phyloP scores from a whole-genome alignment of 1,140 invertebrate genomes.

The Trigoniulus corallinus region DNA sequence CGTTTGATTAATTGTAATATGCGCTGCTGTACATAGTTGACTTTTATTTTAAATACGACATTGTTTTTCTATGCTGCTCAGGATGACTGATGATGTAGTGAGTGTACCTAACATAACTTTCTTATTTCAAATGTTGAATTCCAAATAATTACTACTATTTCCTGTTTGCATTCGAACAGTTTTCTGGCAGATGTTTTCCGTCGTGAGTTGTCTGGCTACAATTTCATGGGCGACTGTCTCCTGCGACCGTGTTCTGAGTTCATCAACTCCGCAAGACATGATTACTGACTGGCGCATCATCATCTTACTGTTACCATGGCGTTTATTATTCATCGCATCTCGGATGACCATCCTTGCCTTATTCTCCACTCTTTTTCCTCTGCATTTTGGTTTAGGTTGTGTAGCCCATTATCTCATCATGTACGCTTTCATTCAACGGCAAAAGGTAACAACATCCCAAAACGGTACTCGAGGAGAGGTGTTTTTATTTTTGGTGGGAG shows the following conservation, averaged over 20 bases:
- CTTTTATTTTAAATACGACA: no score
- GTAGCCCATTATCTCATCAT: background rate
- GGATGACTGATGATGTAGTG: no score
- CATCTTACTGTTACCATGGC: background rate
- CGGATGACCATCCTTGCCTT: background rate
- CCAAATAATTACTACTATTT: no score
- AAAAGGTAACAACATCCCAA: background rate
- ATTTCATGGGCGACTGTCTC: background rate
- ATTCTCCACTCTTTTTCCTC: background rate
- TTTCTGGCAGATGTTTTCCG: background rate
- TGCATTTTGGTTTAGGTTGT: background rate
- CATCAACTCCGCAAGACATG: background rate
- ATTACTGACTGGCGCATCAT: background rate
- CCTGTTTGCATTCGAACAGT: no score
- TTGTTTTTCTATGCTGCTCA: no score
- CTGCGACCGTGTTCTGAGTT: background rate
- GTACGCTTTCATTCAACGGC: background rate
- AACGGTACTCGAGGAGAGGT: background rate
- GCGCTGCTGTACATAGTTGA: no score
- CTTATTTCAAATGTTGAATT: no score
- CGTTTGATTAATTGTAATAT: no score
- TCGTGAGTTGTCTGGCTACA: background rate
- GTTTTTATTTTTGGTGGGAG: background rate
- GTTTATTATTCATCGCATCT: background rate
- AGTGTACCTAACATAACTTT: no score